Evolutionary conservation across 2,797 vertebrate species (phyloP).

Genomic region (Myripristis jacobus): DNA sequence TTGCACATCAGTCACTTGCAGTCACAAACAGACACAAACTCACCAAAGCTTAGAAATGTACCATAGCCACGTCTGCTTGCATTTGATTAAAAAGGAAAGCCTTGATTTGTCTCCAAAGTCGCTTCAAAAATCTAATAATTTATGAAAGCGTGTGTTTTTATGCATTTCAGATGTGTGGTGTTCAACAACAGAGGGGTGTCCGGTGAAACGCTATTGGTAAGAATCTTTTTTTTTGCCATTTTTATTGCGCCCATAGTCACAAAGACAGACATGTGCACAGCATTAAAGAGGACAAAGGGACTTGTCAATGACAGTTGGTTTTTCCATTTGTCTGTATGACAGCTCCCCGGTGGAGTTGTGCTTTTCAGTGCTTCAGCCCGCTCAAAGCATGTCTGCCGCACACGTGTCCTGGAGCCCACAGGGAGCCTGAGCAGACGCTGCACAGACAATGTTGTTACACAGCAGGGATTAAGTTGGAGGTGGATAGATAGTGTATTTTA

Average conservation of each 20-base stretch:
- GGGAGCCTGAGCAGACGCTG: conserved; percentile 27
- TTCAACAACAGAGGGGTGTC: conserved; percentile 97
- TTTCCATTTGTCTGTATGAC: conserved; percentile 6
- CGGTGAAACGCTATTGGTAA: conserved; percentile 96
- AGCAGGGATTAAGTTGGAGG: conserved; percentile 70
- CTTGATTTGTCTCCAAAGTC: background rate
- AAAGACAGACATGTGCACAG: background rate
- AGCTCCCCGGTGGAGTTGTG: conserved; percentile 26
- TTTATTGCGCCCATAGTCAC: background rate
- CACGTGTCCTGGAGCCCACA: conserved; percentile 39
- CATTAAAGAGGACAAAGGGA: background rate
- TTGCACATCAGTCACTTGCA: conserved; percentile 4
- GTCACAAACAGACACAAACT: background rate
- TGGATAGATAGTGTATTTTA: conserved; percentile 62
- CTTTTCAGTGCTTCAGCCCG: conserved; percentile 28
- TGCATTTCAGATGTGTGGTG: conserved; percentile 91
- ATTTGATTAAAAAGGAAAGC: background rate
- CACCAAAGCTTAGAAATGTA: background rate
- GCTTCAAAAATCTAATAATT: background rate
- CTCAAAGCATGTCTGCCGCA: conserved; percentile 24
- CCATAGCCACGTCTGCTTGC: too few species aligned
- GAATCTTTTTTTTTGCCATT: conserved; percentile 41
- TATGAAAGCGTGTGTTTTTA: conserved; percentile 6
- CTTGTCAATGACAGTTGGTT: conserved; percentile 1
- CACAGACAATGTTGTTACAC: conserved; percentile 66